Base-by-base conservation (phyloP, 2,888 invertebrate genomes). In the Agrochola macilenta region DNA sequence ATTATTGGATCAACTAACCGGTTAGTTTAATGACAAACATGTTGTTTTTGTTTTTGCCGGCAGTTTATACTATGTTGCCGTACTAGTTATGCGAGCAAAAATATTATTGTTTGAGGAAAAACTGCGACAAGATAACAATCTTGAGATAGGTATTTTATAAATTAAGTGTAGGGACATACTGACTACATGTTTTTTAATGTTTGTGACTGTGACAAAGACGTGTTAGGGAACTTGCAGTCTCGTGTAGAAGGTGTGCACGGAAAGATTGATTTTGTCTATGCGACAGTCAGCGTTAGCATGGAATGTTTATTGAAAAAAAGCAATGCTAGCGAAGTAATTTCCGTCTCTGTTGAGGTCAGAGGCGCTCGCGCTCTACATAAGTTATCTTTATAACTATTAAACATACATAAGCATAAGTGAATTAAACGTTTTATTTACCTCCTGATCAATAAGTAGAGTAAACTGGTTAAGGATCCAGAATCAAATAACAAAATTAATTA, bases 241-340 rank as follows among this genome's bases (percentile, higher is more conserved):
- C 4, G n/a, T 20, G 49, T 17, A n/a, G 20, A 58, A 60, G 54
- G 65, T 26, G 43, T 35, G 39, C 30, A 49, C 30, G 20, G 23
- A 52, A 20, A 5, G 43, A 30, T 17, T 14, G 30, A 60, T 23
- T 57, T 77, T 30, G 11, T 17, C 54, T 12, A 60, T 11, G 12
- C 5, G 23, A 30, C 23, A 54, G 39, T 9, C 46, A 14, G 12
- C 26, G 26, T 26, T 11, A 49, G 30, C 26, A n/a, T 26, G n/a
- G 23, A 9, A 26, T 65, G 61, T 75, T 81, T 69, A 84, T 80
- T 75, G 70, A 82, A 80, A 79, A 75, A 79, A 35, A 61, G 77
- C 77, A 75, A 73, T 61, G 65, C 43, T 87, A 85, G 79, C 74
- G 66, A 80, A 77, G 75, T 79, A 43, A 65, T 80, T 79, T 69